Base-by-base conservation (phyloP, 1,140 invertebrate genomes). In the Portunus trituberculatus region DNA sequence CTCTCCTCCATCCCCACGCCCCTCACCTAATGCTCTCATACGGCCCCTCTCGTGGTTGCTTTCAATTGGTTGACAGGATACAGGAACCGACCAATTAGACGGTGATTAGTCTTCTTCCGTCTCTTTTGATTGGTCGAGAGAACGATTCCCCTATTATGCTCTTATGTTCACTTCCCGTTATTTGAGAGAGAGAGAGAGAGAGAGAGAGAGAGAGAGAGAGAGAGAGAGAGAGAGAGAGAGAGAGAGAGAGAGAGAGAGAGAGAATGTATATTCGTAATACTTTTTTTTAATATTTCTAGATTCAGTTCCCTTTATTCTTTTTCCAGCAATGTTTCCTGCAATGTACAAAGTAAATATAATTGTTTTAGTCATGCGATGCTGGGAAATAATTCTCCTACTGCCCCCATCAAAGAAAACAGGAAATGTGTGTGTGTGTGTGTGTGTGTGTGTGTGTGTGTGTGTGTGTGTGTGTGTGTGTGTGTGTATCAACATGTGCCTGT, bases 381-480 rank as follows among this genome's bases (percentile, higher is more conserved):
- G 6, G 39, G 6, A 39, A 39, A 39, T 39, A 39, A 39, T 39
- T 39, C 6, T 39, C 1, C 39, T 39, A 39, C 6, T 39, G 39
- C 39, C 39, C 6, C 6, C 39, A 2, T 39, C 39, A 59, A 59
- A 20, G 12, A 59, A 16, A 59, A 20, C 20, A 59, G 52, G 12
- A 59, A 20, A 59, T 59, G 12, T 59, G 8, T 12, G 8, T 59
- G 1, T 59, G 52, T 59, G 10, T 20, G 12, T 59, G 52, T 59
- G 10, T 59, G 67, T n/a, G 20, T 76, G 25, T n/a, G 12, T 76
- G 67, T 76, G 20, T 16, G 84, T 87, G 59, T 20, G 59, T 76
- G 59, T 76, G 59, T 76, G 59, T 76, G 59, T 76, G 59, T 76
- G 59, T 76, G 67, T 76, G 67, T 76, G 67, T 76, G 67, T 76